phyloP scores from a whole-genome alignment of 2,888 invertebrate genomes.

The Aphidoletes aphidimyza region DNA sequence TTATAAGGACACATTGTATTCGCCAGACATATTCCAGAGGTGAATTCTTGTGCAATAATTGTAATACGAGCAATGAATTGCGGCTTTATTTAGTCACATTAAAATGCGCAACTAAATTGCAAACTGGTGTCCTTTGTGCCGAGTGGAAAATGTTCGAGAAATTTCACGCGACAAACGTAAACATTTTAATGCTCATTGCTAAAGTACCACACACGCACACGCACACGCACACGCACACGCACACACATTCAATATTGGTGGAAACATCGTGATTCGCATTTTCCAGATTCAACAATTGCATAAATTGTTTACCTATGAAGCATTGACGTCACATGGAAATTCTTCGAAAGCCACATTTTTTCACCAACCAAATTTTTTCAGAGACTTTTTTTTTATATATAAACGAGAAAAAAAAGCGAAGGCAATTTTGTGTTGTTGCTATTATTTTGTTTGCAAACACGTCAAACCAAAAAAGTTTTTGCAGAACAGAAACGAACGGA shows the following conservation, averaged over 20 bases:
- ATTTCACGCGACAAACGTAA: too few relatives aligned
- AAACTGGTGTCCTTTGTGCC: too few relatives aligned
- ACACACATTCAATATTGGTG: too few relatives aligned
- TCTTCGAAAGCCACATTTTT: neutral
- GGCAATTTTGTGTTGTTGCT: neutral
- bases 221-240: too few relatives aligned
- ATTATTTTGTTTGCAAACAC: constrained; percentile 43
- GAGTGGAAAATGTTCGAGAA: too few relatives aligned
- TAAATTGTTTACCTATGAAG: neutral
- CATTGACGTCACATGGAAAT: constrained; percentile 10
- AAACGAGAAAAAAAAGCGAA: neutral
- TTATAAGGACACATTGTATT: neutral
- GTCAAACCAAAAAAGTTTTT: neutral
- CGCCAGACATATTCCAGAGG: too few relatives aligned
- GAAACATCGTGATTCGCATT: too few relatives aligned
- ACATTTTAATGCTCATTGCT: too few relatives aligned
- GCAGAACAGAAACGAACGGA: neutral
- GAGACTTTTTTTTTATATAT: neutral
- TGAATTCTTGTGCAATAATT: too few relatives aligned
- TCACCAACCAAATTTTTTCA: too few relatives aligned
- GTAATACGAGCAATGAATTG: neutral
- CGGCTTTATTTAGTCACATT: neutral
- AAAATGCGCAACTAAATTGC: neutral
- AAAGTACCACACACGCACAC: too few relatives aligned
- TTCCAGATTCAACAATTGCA: too few relatives aligned